Evolutionary conservation across 2,113 vertebrate species (phyloP), one percentile per base, ranked within the genome.

Genomic region (Erythrocercus mccallii): DNA sequence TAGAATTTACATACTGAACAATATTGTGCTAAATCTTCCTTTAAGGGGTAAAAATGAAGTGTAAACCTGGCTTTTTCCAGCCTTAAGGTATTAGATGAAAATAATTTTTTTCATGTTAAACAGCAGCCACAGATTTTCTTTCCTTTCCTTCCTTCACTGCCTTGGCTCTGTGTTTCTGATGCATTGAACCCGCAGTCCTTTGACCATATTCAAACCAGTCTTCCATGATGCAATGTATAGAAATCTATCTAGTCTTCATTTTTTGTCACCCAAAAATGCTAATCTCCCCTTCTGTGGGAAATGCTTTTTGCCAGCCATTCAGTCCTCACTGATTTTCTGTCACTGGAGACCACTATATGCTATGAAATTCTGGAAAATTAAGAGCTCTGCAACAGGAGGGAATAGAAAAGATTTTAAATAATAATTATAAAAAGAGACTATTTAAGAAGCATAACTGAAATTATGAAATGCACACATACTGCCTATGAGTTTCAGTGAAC

Each of bases 1-100:
- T 77, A 45, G 85, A 96, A 96, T 96, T 96, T 97, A 81, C 83
- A 91, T 96, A 87, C 68, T 56, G 82, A 96, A 93, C 88, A 96
- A 90, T 92, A 71, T 58, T 1, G 21, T 93, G 38, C 73, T 93
- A 94, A 96, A 92, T 94, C 93, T 96, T 97, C 61, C 80, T 84
- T 96, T 95, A 80, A 81, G 80, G 72, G 58, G 38, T 88, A 81
- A 90, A 95, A 91, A 87, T 86, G 47, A 86, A 91, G 92, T 70
- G 57, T 82, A 82, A 95, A 93, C 90, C 45, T 81, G 79, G 25
- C 28, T 88, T 90, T 70, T 91, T 79, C 56, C 53, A 90, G 58
- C 12, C 35, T 87, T 93, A 81, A 91, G 45, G 56, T 93, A 91
- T 20, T 92, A 86, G 61, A 60, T 54, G 62, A 50, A 91, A 95